Base-by-base conservation (phyloP, 1,140 invertebrate species). In the Lucilia cuprina region DNA sequence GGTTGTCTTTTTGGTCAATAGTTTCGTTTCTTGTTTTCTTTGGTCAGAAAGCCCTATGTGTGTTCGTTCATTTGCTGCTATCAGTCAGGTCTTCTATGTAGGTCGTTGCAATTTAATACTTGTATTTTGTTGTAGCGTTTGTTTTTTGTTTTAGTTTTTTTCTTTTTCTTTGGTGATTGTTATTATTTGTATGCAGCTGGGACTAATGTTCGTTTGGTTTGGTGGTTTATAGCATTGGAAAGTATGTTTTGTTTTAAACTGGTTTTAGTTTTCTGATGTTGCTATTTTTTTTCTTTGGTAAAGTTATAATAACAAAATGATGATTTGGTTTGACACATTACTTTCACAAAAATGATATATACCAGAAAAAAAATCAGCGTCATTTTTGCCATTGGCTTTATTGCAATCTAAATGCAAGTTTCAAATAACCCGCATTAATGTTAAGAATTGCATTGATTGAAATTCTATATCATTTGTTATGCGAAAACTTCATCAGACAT, bases 31-130 rank as follows among this genome's bases (percentile, higher is more conserved):
- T n/a, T 60, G 55, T 60, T 60, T 17, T 14, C 5, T 17, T 14
- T 60, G 13, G 55, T 60, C 41, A 41, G 41, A 41, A 10, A 41
- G 41, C 50, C 50, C 13, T 55, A 55, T 55, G 50, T 30, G 25
- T 30, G 25, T 65, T 65, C 60, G n/a, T 21, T 21, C 5, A 25
- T 70, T 10, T 30, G 25, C 3, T 30, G n/a, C n/a, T 3, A 30
- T 30, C 25, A 30, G 25, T n/a, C 9, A 70, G n/a, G 19, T 70
- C 65, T 70, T 70, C 65, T 85, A 85, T 85, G 82, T 85, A 89
- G 88, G 88, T 89, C 88, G 88, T 77, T 89, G 88, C 88, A 89
- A 87, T 88, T 87, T 89, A 89, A 88, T 88, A 87, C 88, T 86
- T 83, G 86, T 60, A 19, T 25, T 17, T 60, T 55, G 74, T 14